Conservation (phyloP, 2,797 vertebrate species). For the Rhadinocentrus ornatus region DNA sequence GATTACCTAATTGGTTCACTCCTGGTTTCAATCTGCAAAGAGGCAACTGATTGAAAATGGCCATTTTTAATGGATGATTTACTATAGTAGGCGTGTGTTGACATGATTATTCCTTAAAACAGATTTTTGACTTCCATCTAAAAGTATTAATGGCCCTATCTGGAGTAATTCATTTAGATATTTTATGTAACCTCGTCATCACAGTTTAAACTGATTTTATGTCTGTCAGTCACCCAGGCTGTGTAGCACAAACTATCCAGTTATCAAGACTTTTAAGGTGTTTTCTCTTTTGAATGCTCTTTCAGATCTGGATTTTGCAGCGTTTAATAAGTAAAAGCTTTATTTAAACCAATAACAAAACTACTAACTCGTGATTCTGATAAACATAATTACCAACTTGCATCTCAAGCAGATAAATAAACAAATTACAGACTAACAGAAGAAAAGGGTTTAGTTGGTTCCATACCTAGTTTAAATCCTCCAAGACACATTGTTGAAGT, state of each 20-base stretch:
- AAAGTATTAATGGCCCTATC: background rate
- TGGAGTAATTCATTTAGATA: background rate
- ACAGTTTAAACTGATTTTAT: background rate
- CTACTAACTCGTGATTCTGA: background rate
- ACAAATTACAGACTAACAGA: background rate
- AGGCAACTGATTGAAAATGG: background rate
- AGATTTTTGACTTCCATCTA: background rate
- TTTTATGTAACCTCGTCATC: background rate
- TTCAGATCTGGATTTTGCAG: background rate
- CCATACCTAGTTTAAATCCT: conserved; percentile 8
- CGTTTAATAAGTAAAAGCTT: too few species aligned
- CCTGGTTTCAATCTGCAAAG: background rate
- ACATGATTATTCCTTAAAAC: background rate
- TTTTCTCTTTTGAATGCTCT: background rate
- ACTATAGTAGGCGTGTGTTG: background rate
- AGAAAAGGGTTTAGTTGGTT: conserved; percentile 11
- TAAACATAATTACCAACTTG: too few species aligned
- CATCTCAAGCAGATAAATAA: background rate
- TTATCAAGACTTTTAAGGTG: background rate
- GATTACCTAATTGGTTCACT: background rate
- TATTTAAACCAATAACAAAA: background rate
- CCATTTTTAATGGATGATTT: background rate
- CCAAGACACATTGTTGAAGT: conserved; percentile 1
- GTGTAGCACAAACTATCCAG: background rate
- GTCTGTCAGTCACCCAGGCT: background rate